Evolutionary conservation across 1,140 invertebrate species (phyloP).

Genomic region (Anastrepha ludens): DNA sequence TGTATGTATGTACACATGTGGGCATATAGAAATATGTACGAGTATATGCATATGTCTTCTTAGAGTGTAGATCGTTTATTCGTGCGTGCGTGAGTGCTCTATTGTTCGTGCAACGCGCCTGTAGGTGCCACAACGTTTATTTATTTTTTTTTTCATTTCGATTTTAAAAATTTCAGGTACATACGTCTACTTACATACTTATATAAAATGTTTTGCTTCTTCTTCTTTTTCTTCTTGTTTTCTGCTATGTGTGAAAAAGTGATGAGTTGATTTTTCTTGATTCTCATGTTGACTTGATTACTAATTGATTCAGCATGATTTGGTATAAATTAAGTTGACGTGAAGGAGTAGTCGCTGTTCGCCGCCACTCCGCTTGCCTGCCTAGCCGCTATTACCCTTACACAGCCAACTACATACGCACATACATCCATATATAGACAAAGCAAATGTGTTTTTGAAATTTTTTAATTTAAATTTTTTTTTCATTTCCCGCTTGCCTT

Average conservation of each 20-base stretch:
- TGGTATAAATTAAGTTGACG: conserved; percentile 48
- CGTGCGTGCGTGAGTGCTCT: neutral
- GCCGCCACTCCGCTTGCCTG: neutral
- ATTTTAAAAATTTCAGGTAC: neutral
- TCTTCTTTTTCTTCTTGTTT: neutral
- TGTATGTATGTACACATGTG: neutral
- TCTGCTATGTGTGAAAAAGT: conserved; percentile 20
- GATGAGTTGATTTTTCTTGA: conserved; percentile 44
- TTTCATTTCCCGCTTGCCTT: neutral
- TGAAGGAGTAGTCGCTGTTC: conserved; percentile 14
- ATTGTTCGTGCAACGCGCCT: conserved; percentile 36
- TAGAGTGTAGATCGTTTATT: no score
- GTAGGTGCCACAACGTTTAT: conserved; percentile 1
- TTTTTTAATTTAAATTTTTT: neutral
- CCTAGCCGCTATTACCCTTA: no score
- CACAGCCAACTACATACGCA: neutral
- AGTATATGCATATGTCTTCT: no score
- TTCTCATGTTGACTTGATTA: conserved; percentile 51
- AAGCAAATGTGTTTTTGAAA: conserved; percentile 29
- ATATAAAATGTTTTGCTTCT: neutral
- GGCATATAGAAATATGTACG: neutral
- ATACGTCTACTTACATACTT: neutral
- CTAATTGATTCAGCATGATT: conserved; percentile 52
- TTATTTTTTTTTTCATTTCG: conserved; percentile 1
- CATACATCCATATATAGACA: neutral